These are phyloP conservation scores for Chrysopilus asiliformis DNA, from an alignment of 2,888 invertebrate genomes.

Conservation along the genomic window DNA sequence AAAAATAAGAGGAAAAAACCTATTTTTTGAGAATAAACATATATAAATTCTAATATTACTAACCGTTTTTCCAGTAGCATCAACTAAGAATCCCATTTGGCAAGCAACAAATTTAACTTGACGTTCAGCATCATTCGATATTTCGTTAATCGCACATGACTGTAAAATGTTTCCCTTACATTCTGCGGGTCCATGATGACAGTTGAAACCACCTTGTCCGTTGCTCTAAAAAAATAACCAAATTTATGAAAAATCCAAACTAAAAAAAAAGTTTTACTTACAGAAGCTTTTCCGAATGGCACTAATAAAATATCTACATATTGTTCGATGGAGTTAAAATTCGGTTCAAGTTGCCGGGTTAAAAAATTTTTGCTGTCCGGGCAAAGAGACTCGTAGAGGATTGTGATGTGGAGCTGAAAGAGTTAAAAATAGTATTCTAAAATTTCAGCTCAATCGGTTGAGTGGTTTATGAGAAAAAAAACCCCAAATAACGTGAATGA, in stretches of 20 bases:
- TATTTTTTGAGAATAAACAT: no score
- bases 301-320: slow-evolving; percentile 52
- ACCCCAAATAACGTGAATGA: no score
- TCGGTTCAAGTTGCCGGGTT: slow-evolving; percentile 53
- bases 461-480: no score
- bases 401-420: slow-evolving; percentile 47
- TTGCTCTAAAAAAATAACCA: slow-evolving; percentile 20
- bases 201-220: slow-evolving; percentile 38
- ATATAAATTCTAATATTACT: no score
- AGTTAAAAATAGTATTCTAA: no score
- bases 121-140: slow-evolving; percentile 27
- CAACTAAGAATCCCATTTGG: slow-evolving; percentile 38
- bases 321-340: slow-evolving; percentile 44
- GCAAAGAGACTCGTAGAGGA: slow-evolving; percentile 64
- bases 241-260: slow-evolving; percentile 46
- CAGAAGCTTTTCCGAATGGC: slow-evolving; percentile 56
- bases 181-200: slow-evolving; percentile 50
- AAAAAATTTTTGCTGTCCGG: slow-evolving; percentile 61
- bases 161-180: slow-evolving; percentile 49
- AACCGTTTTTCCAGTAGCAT: slow-evolving; percentile 28
- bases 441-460: no score
- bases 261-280: slow-evolving; percentile 27
- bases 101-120: slow-evolving; percentile 40
- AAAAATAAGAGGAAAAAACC: no score
- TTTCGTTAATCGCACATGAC: slow-evolving; percentile 41